Evolutionary conservation across 2,888 invertebrate species (phyloP).

Genomic region (Neuroscelio doddi): DNA sequence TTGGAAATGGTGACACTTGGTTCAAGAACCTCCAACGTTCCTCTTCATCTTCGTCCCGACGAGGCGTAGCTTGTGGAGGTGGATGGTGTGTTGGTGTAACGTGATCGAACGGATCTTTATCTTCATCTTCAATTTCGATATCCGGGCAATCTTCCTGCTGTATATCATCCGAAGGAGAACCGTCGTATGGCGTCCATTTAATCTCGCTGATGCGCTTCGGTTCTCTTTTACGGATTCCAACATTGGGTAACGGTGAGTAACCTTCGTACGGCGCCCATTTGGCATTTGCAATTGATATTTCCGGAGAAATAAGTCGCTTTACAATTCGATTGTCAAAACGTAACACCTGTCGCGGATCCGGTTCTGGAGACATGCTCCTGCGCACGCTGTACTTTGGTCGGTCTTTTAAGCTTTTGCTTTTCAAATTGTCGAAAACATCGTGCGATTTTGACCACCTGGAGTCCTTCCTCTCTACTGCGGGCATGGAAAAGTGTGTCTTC

Average conservation of each 20-base stretch:
- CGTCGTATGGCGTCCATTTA: constrained; percentile 66
- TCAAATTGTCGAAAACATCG: constrained; percentile 55
- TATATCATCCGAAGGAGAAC: constrained; percentile 32
- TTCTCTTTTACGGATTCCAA: constrained; percentile 66
- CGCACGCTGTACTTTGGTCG: constrained; percentile 67
- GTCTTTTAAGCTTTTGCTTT: constrained; percentile 66
- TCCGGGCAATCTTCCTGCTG: constrained; percentile 45
- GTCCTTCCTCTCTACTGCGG: constrained; percentile 60
- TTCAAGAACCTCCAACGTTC: constrained; percentile 66
- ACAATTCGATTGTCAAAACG: constrained; percentile 62
- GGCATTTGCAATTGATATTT: constrained; percentile 60
- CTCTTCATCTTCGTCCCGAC: constrained; percentile 60
- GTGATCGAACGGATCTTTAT: constrained; percentile 56
- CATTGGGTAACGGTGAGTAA: constrained; percentile 64
- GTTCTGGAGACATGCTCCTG: constrained; percentile 68
- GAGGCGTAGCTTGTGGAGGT: constrained; percentile 58
- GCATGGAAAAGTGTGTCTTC: constrained; percentile 67
- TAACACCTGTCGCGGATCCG: constrained; percentile 61
- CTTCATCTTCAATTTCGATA: constrained; percentile 37
- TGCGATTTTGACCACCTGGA: constrained; percentile 57
- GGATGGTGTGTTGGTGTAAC: constrained; percentile 67
- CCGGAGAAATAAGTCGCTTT: constrained; percentile 65
- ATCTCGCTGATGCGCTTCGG: constrained; percentile 64
- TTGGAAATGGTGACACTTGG: constrained; percentile 66
- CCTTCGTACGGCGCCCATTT: constrained; percentile 69